Conservation (phyloP, 2,888 invertebrate species). For the Pterostichus niger region DNA sequence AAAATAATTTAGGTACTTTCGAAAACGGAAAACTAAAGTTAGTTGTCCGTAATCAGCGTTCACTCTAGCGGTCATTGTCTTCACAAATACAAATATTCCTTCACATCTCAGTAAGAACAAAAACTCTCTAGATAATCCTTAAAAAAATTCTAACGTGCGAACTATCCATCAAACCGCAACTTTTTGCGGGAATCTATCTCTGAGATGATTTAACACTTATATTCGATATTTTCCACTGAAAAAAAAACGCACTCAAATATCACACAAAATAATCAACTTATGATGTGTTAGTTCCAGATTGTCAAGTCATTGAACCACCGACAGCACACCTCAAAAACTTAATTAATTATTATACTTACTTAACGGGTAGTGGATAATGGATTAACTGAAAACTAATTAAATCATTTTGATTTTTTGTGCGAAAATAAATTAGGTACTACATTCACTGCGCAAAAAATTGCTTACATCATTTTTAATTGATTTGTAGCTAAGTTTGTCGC, state of each 20-base stretch:
- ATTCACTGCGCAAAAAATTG: too few relatives aligned
- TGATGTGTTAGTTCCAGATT: background rate
- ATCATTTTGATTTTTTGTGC: too few relatives aligned
- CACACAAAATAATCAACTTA: background rate
- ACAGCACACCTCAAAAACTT: background rate
- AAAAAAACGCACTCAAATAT: background rate
- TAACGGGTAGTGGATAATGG: too few relatives aligned
- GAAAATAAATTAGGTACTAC: too few relatives aligned
- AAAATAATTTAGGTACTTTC: too few relatives aligned
- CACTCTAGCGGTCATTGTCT: too few relatives aligned
- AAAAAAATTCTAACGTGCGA: background rate
- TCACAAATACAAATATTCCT: background rate
- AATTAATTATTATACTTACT: too few relatives aligned
- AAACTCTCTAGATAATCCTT: background rate
- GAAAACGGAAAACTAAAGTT: too few relatives aligned
- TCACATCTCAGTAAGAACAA: background rate
- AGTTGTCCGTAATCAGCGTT: too few relatives aligned
- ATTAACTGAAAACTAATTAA: too few relatives aligned
- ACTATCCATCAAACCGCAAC: background rate
- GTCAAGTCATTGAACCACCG: slow-evolving; percentile 1
- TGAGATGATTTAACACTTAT: background rate
- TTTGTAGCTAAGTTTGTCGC: background rate
- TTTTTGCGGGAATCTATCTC: slow-evolving; percentile 17
- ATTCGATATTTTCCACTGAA: background rate
- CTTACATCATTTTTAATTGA: too few relatives aligned